Percentiles rank a stretch among this genome's conserved stretches.
Conservation (phyloP, 2,797 vertebrate species). For the Naso thynnoides region DNA sequence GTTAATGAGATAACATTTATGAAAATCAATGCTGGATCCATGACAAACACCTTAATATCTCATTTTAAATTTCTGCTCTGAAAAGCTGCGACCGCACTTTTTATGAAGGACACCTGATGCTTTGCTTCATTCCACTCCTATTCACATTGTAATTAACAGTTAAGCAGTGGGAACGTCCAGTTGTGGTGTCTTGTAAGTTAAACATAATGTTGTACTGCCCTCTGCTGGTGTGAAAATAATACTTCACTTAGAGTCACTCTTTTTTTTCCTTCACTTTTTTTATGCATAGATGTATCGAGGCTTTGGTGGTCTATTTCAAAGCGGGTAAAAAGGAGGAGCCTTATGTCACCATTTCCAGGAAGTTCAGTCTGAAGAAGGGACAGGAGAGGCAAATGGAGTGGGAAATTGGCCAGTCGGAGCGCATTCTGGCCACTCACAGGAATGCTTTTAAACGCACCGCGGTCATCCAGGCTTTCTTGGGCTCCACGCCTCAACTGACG, state of each 20-base stretch:
- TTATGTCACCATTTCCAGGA: conserved; percentile 95
- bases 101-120: background rate
- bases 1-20: background rate
- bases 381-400: conserved; percentile 87
- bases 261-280: no score
- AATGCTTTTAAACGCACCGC: conserved; percentile 96
- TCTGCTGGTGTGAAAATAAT: conserved; percentile 50
- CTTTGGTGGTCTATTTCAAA: conserved; percentile 87
- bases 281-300: conserved; percentile 86
- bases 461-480: conserved; percentile 96
- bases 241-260: background rate
- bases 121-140: background rate
- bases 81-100: background rate
- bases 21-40: background rate
- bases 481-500: conserved; percentile 96
- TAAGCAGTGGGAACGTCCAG: no score
- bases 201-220: conserved; percentile 43
- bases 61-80: background rate
- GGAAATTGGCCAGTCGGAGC: conserved; percentile 92
- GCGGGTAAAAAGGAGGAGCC: conserved; percentile 91
- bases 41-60: background rate
- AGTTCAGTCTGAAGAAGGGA: conserved; percentile 88
- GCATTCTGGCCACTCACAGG: conserved; percentile 90
- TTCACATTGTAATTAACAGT: no score
- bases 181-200: background rate